phyloP scores from a whole-genome alignment of 2,797 vertebrate species.

The Enteromius anoplus region DNA sequence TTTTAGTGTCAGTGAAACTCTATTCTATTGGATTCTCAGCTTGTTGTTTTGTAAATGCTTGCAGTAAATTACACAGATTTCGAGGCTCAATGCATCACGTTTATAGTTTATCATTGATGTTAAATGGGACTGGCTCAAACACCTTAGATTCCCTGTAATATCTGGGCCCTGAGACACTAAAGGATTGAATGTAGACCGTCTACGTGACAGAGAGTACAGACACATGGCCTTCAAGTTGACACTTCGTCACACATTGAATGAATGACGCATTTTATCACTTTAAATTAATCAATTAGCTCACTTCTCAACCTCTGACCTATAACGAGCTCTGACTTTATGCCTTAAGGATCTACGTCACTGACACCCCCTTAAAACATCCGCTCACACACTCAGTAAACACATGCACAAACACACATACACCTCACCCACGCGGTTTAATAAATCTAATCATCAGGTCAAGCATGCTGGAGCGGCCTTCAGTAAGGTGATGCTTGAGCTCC shows the following conservation, averaged over 20 bases:
- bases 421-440: slow-evolving; percentile 30
- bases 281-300: slow-evolving; percentile 53
- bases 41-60: neutral
- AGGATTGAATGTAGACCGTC: neutral
- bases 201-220: neutral
- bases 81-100: neutral
- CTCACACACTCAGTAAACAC: slow-evolving; percentile 15
- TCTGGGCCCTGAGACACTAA: neutral
- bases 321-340: slow-evolving; percentile 34
- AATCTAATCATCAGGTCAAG: slow-evolving; percentile 42
- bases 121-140: neutral
- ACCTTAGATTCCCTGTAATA: neutral
- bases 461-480: neutral
- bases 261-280: slow-evolving; percentile 54
- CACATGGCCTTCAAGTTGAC: slow-evolving; percentile 5
- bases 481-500: slow-evolving; percentile 1
- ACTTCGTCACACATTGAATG: slow-evolving; percentile 34
- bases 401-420: slow-evolving; percentile 20
- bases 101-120: neutral
- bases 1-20: too few species aligned
- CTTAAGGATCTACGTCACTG: slow-evolving; percentile 37
- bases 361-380: slow-evolving; percentile 33
- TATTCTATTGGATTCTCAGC: too few species aligned
- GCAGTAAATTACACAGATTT: slow-evolving; percentile 10
- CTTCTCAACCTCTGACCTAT: slow-evolving; percentile 46